These are phyloP conservation scores for Pipra filicauda DNA, from an alignment of 2,113 vertebrate genomes.

Conservation along the genomic window DNA sequence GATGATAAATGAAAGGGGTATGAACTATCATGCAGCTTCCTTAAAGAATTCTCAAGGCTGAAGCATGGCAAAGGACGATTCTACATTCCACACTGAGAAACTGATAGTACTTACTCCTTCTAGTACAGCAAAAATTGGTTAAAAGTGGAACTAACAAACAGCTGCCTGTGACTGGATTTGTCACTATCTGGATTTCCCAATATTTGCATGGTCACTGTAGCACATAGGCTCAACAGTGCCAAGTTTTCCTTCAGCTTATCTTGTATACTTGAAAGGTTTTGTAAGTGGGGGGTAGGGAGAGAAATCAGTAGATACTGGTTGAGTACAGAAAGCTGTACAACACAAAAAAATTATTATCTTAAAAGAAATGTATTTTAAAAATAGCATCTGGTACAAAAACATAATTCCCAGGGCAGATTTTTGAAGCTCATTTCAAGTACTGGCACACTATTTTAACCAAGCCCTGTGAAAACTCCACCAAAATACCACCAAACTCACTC, in stretches of 20 bases:
- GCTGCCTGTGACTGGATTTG: background rate
- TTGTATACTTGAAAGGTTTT: background rate
- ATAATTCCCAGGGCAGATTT: background rate
- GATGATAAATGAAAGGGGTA: background rate
- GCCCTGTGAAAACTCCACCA: background rate
- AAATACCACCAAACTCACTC: background rate
- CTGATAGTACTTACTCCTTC: background rate
- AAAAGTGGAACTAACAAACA: background rate
- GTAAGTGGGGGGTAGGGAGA: background rate
- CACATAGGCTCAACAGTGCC: background rate
- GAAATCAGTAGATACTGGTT: background rate
- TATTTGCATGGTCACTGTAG: background rate
- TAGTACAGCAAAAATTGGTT: background rate
- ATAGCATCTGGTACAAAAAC: background rate
- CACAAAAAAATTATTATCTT: background rate
- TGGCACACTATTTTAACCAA: background rate
- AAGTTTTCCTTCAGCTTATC: background rate
- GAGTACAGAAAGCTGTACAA: background rate
- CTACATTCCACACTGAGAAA: background rate
- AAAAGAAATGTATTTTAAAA: background rate
- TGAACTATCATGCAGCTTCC: background rate
- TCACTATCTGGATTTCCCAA: background rate
- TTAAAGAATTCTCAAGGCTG: background rate
- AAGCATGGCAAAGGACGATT: background rate
- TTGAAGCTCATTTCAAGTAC: background rate